Evolutionary conservation across 2,888 invertebrate genomes (phyloP), one percentile per base, ranked within the genome.

Genomic region (Panzeria rudis): DNA sequence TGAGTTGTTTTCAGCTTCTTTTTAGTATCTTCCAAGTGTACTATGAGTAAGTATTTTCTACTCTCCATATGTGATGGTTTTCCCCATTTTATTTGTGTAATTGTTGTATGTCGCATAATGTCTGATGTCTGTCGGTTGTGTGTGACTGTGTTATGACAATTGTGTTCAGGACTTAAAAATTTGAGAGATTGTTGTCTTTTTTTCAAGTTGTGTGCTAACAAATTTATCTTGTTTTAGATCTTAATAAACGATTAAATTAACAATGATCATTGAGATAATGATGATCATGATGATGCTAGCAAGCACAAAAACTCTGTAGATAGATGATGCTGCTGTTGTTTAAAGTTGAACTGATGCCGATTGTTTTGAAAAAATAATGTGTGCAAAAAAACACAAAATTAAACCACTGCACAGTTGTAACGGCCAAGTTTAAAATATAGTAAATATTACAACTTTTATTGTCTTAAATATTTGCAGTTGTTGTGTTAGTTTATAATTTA

Each of bases 191-290:
- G 47, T 77, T 72, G 61, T 56, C 15, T 15, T 17, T 54, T 56
- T 56, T 56, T 59, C 71, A 15, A 71, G 71, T 64, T 83, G 9
- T 80, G 20, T 80, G 64, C 71, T 71, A 76, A 64, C 64, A 64
- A 79, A 84, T 75, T 79, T 84, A 79, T 84, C 64, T 75, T 79
- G 79, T 84, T 79, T 82, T 64, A 75, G 84, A 84, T 84, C 75
- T 84, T 84, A 73, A 75, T 75, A 84, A 79, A 71, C 75, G 84
- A 76, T 84, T 79, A 75, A 84, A 79, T 59, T 69, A 76, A 84
- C 84, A 75, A 71, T 76, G 59, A 71, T 79, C 66, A 69, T 73
- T 68, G 75, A 52, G 78, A 59, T 59, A 54, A 1, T 32, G 52
- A 29, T 5, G 29, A 29, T 29, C 29, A 29, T 29, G 5, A 29